Base-by-base conservation (phyloP, 2,797 vertebrate genomes). In the Tympanoctomys barrerae region DNA sequence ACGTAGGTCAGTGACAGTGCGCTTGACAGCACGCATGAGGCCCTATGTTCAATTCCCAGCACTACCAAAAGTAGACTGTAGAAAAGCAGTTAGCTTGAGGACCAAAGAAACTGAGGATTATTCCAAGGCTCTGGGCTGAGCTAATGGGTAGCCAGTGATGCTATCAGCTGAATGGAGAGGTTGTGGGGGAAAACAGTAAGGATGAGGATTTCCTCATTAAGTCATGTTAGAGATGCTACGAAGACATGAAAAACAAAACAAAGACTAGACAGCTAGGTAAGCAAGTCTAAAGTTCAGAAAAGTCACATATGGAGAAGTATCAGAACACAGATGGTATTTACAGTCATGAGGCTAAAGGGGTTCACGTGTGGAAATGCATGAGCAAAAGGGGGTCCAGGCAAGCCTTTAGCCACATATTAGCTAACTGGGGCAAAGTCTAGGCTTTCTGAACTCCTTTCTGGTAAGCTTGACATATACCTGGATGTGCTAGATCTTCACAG, bases 341-440 rank as follows among this genome's bases (percentile, higher is more conserved):
- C 85, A 64, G 87, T 59, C 87, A 80, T 26, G 54, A n/a, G 13
- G 80, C 70, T 54, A 77, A 93, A 54, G 8, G 79, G 78, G 78
- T 68, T 71, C n/a, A 71, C 49, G 24, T 52, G 33, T 19, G 64
- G 80, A n/a, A 36, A 71, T 9, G 4, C 52, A 5, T 22, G 33
- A 92, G 36, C 54, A 86, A 11, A 93, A 90, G 42, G 61, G 28
- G n/a, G 62, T 77, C 31, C 61, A 61, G 71, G 46, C 54, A 26
- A 8, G 11, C 24, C 82, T 89, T 42, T 61, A 61, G 78, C 24
- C 39, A 68, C 66, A 7, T n/a, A 19, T 82, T 39, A 75, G 19
- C 89, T 71, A 49, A 89, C 75, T 62, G 77, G 77, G 86, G 33
- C 28, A 70, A 87, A 87, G n/a, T 81, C 73, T 57, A 62, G 90